Evolutionary conservation across 2,113 vertebrate species (phyloP), one percentile per base, ranked within the genome.

Genomic region (Sigmodon hispidus): DNA sequence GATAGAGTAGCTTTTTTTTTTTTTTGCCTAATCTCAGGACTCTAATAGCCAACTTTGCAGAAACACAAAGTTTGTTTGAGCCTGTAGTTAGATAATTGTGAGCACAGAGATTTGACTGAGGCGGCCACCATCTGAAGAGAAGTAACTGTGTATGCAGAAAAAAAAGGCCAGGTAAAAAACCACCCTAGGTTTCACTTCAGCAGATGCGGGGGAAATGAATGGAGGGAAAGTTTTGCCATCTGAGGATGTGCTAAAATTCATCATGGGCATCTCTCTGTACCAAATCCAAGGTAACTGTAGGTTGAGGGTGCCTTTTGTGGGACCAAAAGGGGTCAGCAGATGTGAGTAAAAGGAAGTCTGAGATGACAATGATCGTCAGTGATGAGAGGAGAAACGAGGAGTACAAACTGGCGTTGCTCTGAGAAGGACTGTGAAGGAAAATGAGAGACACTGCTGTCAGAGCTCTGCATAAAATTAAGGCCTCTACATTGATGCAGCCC

Each of bases 41-140:
- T 40, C 70, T 79, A 73, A 87, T 57, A 80, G 93, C 87, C 63
- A 72, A 61, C 73, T 89, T 26, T 89, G 87, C 50, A 77, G 93
- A 75, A 89, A 90, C 93, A 93, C 95, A 91, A 43, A 89, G 91
- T 69, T 89, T 89, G 52, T n/a, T 16, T 73, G 91, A 95, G 77
- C 79, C 84, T 94, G 87, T 89, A 90, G 29, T 94, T 91, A 96
- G 91, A 87, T 96, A 89, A 96, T 91, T 93, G 95, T 48, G 79
- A 88, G 43, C 81, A 92, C 40, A 61, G 79, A 89, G 87, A 73
- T 87, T 95, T 70, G 94, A 94, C 89, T 40, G 7, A 52, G 84
- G 87, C 45, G 79, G 45, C 69, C 88, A 63, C 69, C 88, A 63
- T 96, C 76, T 83, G 87, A 43, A 75, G 73, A 86, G 91, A 90